Conservation (phyloP, 2,797 vertebrate genomes). For the Pangasius krempfi region DNA sequence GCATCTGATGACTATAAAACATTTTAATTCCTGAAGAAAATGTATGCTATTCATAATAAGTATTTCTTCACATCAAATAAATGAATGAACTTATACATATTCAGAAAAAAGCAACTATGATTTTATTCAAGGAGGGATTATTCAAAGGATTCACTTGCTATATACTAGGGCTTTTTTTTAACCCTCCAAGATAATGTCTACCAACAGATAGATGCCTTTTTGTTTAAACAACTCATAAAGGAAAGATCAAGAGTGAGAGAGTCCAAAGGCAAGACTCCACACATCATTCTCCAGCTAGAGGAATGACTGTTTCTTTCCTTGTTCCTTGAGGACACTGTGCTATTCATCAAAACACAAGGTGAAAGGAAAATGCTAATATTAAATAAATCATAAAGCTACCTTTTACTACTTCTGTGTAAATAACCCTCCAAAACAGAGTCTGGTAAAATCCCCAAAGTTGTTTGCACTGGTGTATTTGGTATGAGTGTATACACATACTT, state of each 20-base stretch:
- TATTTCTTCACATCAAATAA: background rate
- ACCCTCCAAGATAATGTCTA: background rate
- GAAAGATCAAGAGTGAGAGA: background rate
- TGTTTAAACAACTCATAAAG: background rate
- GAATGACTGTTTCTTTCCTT: conserved; percentile 9
- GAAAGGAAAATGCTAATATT: background rate
- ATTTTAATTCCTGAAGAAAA: background rate
- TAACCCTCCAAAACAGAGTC: conserved; percentile 13
- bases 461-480: background rate
- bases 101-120: background rate
- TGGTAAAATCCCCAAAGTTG: background rate
- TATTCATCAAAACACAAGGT: conserved; percentile 7
- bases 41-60: background rate
- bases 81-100: background rate
- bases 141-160: background rate
- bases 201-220: background rate
- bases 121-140: background rate
- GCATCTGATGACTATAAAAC: background rate
- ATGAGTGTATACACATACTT: background rate
- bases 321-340: conserved; percentile 15
- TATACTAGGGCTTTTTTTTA: background rate
- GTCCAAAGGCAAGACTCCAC: background rate
- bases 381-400: conserved; percentile 14
- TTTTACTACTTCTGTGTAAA: conserved; percentile 50
- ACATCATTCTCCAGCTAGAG: background rate